phyloP scores from a whole-genome alignment of 2,113 vertebrate genomes.

The Bubo scandiacus region DNA sequence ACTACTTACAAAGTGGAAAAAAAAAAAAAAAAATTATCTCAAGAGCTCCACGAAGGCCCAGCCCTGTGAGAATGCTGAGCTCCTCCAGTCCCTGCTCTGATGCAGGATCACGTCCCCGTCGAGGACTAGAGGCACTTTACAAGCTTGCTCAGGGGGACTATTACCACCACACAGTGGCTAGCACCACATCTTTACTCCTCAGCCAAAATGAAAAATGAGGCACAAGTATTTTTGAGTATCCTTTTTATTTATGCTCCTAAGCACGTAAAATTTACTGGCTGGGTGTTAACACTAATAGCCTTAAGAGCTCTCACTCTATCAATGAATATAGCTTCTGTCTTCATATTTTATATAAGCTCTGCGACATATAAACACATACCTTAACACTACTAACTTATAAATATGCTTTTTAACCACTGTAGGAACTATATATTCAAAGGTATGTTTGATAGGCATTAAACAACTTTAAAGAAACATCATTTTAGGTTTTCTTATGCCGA shows the following conservation, averaged over 20 bases:
- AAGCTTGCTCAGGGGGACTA: not conserved
- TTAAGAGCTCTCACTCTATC: constrained; percentile 50
- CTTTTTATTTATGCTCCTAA: constrained; percentile 25
- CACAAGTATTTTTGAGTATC: constrained; percentile 32
- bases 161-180: not conserved
- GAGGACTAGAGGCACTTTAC: not conserved
- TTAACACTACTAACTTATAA: constrained; percentile 28
- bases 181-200: not conserved
- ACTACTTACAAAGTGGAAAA: not conserved
- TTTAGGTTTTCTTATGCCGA: not conserved
- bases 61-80: not conserved
- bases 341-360: constrained; percentile 46
- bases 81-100: not conserved
- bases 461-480: not conserved
- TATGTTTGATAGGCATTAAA: constrained; percentile 22
- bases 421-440: constrained; percentile 23
- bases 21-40: not conserved
- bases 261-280: constrained; percentile 40
- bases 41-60: not conserved
- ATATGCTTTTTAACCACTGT: constrained; percentile 3
- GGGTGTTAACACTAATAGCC: constrained; percentile 49
- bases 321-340: constrained; percentile 62
- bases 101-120: not conserved
- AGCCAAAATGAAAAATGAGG: constrained; percentile 26
- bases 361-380: constrained; percentile 60